These are phyloP conservation scores for Sarcophaga caerulescens DNA, from an alignment of 2,888 invertebrate species.

Conservation along the genomic window DNA sequence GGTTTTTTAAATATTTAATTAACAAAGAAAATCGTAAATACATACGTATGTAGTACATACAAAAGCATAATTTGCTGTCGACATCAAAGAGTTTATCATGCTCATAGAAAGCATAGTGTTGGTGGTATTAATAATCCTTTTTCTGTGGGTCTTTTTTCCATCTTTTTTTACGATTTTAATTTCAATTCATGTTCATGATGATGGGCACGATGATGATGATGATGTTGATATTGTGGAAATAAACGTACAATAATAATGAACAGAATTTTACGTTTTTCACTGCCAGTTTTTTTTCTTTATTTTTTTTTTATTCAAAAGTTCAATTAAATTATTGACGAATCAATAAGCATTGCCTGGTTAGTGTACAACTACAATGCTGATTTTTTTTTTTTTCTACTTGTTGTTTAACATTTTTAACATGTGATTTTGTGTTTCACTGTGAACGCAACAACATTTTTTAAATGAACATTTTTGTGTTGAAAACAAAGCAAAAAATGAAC, in stretches of 20 bases:
- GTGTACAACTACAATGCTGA: not conserved
- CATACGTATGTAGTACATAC: not conserved
- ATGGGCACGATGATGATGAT: too few relatives aligned
- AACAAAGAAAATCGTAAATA: not conserved
- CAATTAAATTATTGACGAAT: constrained; percentile 68
- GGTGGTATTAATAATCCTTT: constrained; percentile 38
- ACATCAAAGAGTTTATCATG: not conserved
- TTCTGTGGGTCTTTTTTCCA: not conserved
- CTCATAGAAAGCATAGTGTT: not conserved
- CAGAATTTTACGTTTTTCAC: constrained; percentile 36
- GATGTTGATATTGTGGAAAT: not conserved
- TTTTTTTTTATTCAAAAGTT: constrained; percentile 34
- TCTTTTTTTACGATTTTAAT: not conserved
- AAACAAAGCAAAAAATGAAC: not conserved
- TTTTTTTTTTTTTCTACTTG: not conserved
- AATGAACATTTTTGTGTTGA: constrained; percentile 12
- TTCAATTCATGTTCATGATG: constrained; percentile 25
- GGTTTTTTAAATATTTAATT: not conserved
- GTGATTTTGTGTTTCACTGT: not conserved
- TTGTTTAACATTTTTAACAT: constrained; percentile 11
- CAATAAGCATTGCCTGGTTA: constrained; percentile 58
- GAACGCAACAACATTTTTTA: not conserved
- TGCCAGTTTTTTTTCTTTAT: constrained; percentile 12
- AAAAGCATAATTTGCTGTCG: not conserved
- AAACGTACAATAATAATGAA: not conserved